Evolutionary conservation across 2,888 invertebrate genomes (phyloP).

Genomic region (Mythimna ferrago): DNA sequence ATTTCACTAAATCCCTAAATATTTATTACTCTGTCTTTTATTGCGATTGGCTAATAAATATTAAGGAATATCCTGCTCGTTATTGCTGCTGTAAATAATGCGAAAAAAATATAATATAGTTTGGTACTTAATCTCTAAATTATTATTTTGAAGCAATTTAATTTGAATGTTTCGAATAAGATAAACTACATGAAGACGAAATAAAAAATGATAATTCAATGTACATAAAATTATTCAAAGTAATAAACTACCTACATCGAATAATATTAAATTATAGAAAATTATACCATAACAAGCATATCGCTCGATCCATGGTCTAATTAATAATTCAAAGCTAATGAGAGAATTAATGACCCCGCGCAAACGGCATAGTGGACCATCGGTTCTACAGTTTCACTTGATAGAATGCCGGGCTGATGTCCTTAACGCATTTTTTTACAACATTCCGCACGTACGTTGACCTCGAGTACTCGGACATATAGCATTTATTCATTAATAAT

Average conservation of each 20-base stretch:
- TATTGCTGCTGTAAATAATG: conserved; percentile 28
- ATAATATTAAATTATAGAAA: conserved; percentile 22
- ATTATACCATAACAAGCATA: conserved; percentile 39
- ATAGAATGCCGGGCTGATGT: conserved; percentile 82
- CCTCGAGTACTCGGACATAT: conserved; percentile 84
- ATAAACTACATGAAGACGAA: background rate
- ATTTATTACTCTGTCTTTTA: conserved; percentile 45
- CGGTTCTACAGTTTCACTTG: conserved; percentile 75
- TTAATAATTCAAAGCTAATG: conserved; percentile 81
- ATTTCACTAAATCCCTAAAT: conserved; percentile 40
- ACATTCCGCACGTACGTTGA: conserved; percentile 86
- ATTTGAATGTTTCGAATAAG: background rate
- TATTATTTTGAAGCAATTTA: background rate
- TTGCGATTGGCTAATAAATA: conserved; percentile 42
- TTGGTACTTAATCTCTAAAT: conserved; percentile 3
- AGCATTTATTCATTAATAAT: conserved; percentile 87
- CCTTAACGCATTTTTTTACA: conserved; percentile 87
- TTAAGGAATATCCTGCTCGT: conserved; percentile 13
- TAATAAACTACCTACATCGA: conserved; percentile 7
- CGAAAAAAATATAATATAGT: conserved; percentile 15
- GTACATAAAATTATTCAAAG: background rate
- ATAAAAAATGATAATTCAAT: background rate
- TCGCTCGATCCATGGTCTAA: conserved; percentile 65
- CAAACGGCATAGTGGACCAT: conserved; percentile 70
- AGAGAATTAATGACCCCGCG: conserved; percentile 78